These are phyloP conservation scores for Hiodon tergisus DNA, from an alignment of 2,113 vertebrate species.

Conservation along the genomic window DNA sequence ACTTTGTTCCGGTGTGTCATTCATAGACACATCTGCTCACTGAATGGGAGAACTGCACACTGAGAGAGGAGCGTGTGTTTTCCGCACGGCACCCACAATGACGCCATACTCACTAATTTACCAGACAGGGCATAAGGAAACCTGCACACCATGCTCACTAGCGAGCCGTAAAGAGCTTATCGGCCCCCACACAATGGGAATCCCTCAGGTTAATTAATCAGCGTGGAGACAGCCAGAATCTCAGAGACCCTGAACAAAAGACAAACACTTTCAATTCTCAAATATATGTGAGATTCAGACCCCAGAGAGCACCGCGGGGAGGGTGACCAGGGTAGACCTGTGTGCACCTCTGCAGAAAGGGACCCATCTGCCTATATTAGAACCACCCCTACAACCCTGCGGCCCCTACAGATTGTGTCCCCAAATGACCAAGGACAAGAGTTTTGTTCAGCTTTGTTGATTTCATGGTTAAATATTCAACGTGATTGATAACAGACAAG, in stretches of 20 bases:
- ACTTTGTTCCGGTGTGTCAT: neutral
- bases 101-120: neutral
- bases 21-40: neutral
- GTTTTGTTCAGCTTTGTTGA: slow-evolving; percentile 20
- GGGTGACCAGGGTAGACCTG: neutral
- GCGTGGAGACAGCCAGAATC: neutral
- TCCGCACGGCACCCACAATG: no score
- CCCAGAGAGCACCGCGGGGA: neutral
- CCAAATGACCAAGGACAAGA: slow-evolving; percentile 2
- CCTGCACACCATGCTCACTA: neutral
- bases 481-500: slow-evolving; percentile 24
- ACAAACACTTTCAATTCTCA: neutral
- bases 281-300: neutral
- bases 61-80: neutral
- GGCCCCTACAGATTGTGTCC: slow-evolving; percentile 21
- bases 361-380: slow-evolving; percentile 15
- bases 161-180: neutral
- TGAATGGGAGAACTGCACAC: neutral
- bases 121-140: neutral
- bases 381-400: neutral
- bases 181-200: neutral
- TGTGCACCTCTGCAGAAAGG: neutral
- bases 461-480: slow-evolving; percentile 23
- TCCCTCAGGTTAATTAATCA: neutral
- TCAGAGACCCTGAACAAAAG: neutral